A percentile compares a stretch with the other conserved stretches of the same genome.
These are phyloP conservation scores for Ephydatia muelleri DNA, from an alignment of 37 sponge, comb jelly and placozoan genomes.

Conservation along the genomic window DNA sequence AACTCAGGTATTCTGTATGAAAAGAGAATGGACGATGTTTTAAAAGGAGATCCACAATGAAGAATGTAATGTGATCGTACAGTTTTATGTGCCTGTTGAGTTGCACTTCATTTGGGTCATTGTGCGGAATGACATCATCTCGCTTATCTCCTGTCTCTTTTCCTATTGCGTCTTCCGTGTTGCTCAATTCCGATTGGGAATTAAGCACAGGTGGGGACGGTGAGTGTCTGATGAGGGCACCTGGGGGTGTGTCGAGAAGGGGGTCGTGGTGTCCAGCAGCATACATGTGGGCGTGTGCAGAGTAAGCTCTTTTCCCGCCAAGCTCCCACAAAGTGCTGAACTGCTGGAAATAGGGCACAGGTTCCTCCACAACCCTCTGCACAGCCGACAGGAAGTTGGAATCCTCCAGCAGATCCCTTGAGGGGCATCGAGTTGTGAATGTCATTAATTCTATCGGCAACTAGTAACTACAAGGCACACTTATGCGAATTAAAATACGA, in stretches of 20 bases:
- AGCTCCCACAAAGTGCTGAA: constrained; percentile 24
- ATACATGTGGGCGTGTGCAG: constrained; percentile 34
- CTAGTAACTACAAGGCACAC: too few relatives aligned
- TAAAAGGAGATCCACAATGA: neutral
- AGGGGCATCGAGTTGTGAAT: neutral
- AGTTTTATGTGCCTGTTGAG: neutral
- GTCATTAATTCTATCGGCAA: too few relatives aligned
- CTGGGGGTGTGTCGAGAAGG: neutral
- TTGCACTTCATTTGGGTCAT: neutral
- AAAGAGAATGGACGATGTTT: neutral
- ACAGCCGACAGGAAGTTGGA: constrained; percentile 68
- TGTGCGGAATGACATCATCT: neutral
- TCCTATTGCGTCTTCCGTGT: neutral
- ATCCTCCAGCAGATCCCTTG: constrained; percentile 77
- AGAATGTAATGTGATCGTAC: too few relatives aligned
- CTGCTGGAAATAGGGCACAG: constrained; percentile 87
- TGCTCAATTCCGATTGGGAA: neutral
- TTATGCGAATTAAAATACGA: too few relatives aligned
- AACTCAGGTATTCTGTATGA: constrained; percentile 66
- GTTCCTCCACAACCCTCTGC: constrained; percentile 63
- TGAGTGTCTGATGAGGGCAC: neutral
- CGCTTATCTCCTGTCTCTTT: neutral
- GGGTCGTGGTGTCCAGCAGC: constrained; percentile 22
- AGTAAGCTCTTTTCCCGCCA: neutral
- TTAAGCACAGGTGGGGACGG: neutral